Conservation (phyloP, 2,113 vertebrate genomes). For the Monarcha castaneiventris region DNA sequence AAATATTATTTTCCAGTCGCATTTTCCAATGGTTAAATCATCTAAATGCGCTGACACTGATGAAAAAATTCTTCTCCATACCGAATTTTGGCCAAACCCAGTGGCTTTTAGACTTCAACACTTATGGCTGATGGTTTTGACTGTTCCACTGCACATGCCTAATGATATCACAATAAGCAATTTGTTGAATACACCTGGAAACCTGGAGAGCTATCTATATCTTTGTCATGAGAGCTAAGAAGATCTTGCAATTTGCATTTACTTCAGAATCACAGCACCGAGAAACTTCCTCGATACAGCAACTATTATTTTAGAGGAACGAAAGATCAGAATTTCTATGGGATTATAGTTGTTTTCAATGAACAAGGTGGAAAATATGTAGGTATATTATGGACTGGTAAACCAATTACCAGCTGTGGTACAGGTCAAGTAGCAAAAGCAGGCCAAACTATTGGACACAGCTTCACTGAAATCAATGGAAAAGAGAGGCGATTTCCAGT, state of each 20-base stretch:
- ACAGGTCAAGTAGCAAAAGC: not conserved
- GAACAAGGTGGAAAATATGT: not conserved
- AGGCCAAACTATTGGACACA: not conserved
- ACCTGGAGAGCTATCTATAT: not conserved
- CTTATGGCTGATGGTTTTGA: not conserved
- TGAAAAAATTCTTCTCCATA: not conserved
- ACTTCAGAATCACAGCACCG: not conserved
- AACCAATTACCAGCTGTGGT: constrained; percentile 1
- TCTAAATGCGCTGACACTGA: not conserved
- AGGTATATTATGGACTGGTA: not conserved
- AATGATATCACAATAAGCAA: not conserved
- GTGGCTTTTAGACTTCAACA: not conserved
- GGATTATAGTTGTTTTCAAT: not conserved
- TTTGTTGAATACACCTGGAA: not conserved
- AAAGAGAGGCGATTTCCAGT: not conserved
- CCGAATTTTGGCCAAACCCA: not conserved
- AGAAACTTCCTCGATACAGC: not conserved
- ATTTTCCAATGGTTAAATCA: not conserved
- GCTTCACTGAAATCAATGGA: not conserved
- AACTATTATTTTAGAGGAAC: not conserved
- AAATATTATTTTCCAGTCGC: not conserved
- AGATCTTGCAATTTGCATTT: not conserved
- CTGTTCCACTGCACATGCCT: not conserved
- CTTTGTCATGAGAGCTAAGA: not conserved
- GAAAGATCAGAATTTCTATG: not conserved